Percentiles rank a stretch among this genome's conserved stretches.
Conservation (phyloP, 2,113 vertebrate genomes). For the Sigmodon hispidus region DNA sequence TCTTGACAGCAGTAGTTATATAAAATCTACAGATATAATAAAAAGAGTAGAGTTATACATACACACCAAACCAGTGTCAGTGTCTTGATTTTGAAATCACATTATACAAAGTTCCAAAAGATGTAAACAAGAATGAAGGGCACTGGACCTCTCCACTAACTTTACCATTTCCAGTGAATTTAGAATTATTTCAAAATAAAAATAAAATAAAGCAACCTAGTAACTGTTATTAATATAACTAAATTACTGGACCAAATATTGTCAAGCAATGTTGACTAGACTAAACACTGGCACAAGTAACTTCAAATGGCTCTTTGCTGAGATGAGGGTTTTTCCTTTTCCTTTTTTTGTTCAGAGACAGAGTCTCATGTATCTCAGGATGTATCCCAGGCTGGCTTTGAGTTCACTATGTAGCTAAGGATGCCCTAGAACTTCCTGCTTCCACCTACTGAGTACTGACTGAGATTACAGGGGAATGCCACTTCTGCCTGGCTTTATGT, state of each 20-base stretch:
- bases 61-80: not conserved
- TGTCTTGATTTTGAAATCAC: not conserved
- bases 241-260: conserved; percentile 15
- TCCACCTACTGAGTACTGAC: not conserved
- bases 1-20: not conserved
- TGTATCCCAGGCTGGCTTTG: not conserved
- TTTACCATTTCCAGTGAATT: not conserved
- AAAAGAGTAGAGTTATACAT: not conserved
- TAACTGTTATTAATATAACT: conserved; percentile 4
- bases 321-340: not conserved
- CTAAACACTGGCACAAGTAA: conserved; percentile 24
- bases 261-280: not conserved
- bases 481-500: not conserved
- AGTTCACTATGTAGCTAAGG: not conserved
- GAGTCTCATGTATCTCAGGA: not conserved
- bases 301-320: conserved; percentile 1
- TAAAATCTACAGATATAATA: not conserved
- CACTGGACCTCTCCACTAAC: not conserved
- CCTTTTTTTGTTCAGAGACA: not conserved
- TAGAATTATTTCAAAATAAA: conserved; percentile 36
- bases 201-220: not conserved
- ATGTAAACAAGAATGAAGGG: not conserved
- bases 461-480: not conserved
- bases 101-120: not conserved
- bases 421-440: not conserved